Evolutionary conservation across 2,797 vertebrate genomes (phyloP).

Genomic region (Hoplostethus atlanticus): DNA sequence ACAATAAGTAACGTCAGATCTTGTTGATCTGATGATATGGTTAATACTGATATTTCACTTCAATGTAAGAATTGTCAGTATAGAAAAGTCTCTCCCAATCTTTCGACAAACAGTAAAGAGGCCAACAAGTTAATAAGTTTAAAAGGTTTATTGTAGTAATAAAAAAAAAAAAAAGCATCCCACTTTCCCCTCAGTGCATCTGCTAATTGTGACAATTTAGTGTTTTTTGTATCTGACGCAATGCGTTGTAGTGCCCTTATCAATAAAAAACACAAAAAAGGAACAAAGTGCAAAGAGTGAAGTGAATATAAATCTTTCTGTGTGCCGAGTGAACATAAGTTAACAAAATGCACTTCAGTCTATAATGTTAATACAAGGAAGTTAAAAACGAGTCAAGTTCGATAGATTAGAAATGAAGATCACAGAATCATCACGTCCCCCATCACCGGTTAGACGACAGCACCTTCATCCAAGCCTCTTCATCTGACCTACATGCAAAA

Average conservation of each 20-base stretch:
- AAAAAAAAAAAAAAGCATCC: neutral
- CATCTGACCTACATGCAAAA: constrained; percentile 63
- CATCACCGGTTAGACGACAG: constrained; percentile 48
- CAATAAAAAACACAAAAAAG: constrained; percentile 2
- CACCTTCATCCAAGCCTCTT: constrained; percentile 70
- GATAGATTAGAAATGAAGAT: neutral
- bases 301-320: neutral
- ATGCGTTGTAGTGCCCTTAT: neutral
- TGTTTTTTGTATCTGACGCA: neutral
- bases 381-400: constrained; percentile 1
- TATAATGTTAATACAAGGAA: neutral
- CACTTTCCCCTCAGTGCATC: neutral
- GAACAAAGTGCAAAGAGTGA: neutral
- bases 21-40: too few species aligned
- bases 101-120: neutral
- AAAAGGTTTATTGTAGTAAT: constrained; percentile 1
- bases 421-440: neutral
- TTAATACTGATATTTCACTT: too few species aligned
- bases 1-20: too few species aligned
- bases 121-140: neutral
- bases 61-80: too few species aligned
- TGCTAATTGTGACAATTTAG: neutral
- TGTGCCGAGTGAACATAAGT: constrained; percentile 1
- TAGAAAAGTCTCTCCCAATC: too few species aligned
- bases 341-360: neutral